These are phyloP conservation scores for Colistium nudipinnis DNA, from an alignment of 2,113 vertebrate genomes.

Conservation along the genomic window DNA sequence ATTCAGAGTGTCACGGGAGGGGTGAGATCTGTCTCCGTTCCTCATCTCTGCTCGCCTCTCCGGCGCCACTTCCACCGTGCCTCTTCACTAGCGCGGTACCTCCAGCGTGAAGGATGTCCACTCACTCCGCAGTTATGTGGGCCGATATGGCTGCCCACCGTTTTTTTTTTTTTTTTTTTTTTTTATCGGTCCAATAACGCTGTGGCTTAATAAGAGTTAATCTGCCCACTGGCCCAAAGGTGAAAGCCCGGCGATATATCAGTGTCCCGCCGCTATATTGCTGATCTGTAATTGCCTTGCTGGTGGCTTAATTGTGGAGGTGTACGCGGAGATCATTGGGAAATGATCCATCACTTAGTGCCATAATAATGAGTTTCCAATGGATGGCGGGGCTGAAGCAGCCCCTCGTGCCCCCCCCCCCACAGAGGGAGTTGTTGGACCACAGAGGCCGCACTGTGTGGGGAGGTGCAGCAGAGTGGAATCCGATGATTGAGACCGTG, in stretches of 20 bases:
- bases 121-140: slow-evolving; percentile 62
- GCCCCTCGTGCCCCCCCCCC: slow-evolving; percentile 64
- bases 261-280: slow-evolving; percentile 67
- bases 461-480: slow-evolving; percentile 47
- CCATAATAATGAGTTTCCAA: slow-evolving; percentile 81
- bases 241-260: slow-evolving; percentile 75
- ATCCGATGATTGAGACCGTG: slow-evolving; percentile 30
- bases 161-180: too few species aligned
- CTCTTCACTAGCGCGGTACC: slow-evolving; percentile 10
- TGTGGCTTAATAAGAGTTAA: slow-evolving; percentile 73
- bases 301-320: slow-evolving; percentile 81
- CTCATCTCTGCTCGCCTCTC: slow-evolving; percentile 1
- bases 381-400: slow-evolving; percentile 66
- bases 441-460: slow-evolving; percentile 44
- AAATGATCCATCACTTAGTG: slow-evolving; percentile 82
- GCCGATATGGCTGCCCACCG: slow-evolving; percentile 44
- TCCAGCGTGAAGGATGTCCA: slow-evolving; percentile 47
- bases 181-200: slow-evolving; percentile 77
- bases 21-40: slow-evolving; percentile 1
- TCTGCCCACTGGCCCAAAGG: slow-evolving; percentile 74
- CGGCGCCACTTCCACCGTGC: slow-evolving; percentile 6
- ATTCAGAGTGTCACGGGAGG: background rate
- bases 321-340: slow-evolving; percentile 79
- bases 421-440: slow-evolving; percentile 68
- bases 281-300: slow-evolving; percentile 79